Base-by-base conservation (phyloP, 2,113 vertebrate genomes). In the Gambusia affinis region DNA sequence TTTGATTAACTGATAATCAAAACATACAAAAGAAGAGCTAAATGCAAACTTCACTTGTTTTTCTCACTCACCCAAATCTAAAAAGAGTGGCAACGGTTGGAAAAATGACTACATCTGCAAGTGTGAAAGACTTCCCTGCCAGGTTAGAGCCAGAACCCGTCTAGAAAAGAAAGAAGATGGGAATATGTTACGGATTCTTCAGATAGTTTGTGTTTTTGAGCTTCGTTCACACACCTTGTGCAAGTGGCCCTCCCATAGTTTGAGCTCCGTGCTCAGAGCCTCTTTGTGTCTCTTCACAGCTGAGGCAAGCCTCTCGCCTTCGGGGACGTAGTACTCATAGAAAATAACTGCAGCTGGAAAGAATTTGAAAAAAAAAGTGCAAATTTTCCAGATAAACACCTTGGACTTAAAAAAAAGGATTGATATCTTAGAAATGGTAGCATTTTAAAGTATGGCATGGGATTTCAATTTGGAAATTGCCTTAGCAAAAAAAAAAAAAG, bases 171-270 rank as follows among this genome's bases (percentile, higher is more conserved):
- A 71, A 7, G 62, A 10, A 15, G 35, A 35, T 71, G 12, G 63
- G 4, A 79, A 64, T 3, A 2, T 0, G 2, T 44, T 8, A 8
- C 0, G 11, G 65, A 11, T 24, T 44, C 47, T 8, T 6, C 27
- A 11, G 19, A 44, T 35, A 24, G 35, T 27, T 31, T 51, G 8
- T 44, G 8, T 60, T 64, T 30, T 12, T 31, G 28, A 19, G 0
- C 4, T 22, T 57, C 0, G 15, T 57, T 29, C 1, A n/a, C 44
- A 6, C 60, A 93, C 94, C 84, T 94, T 93, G 75, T 91, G 63
- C 73, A 95, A 30, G 84, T 94, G 94, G 64, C 91, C 78, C 30
- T 95, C 93, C 94, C 95, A 95, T 4, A 95, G 88, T 12, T 73
- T 70, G 8, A 95, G 73, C 15, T 95, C 94, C 6, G 81, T 27